Conservation (phyloP, 2,888 invertebrate genomes). For the Torymus tubicola region DNA sequence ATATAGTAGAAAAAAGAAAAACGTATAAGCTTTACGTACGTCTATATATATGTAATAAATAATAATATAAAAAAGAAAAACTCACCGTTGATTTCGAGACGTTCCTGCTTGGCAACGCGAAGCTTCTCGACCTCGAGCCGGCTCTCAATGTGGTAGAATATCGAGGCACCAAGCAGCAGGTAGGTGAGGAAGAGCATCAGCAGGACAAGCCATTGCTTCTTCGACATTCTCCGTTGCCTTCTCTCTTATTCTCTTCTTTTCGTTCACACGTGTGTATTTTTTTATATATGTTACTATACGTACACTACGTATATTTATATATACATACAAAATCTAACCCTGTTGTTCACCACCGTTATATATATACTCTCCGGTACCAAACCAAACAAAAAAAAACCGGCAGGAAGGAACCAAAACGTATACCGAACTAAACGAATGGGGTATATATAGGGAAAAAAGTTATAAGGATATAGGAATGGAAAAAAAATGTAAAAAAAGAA, state of each 20-base stretch:
- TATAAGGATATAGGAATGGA: not conserved
- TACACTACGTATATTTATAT: too few relatives aligned
- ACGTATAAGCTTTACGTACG: not conserved
- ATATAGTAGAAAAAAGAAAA: not conserved
- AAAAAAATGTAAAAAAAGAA: not conserved
- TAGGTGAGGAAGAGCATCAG: slow-evolving; percentile 86
- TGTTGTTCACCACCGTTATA: too few relatives aligned
- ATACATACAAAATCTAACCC: too few relatives aligned
- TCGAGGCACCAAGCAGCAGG: slow-evolving; percentile 88
- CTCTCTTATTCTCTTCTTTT: not conserved
- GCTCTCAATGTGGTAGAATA: slow-evolving; percentile 90
- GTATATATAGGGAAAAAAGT: not conserved
- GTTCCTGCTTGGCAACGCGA: slow-evolving; percentile 80
- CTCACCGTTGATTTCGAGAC: slow-evolving; percentile 85
- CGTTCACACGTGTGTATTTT: too few relatives aligned
- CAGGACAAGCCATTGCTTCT: slow-evolving; percentile 87
- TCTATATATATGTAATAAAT: not conserved
- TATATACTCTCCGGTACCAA: too few relatives aligned
- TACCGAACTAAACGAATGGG: too few relatives aligned
- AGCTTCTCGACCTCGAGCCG: slow-evolving; percentile 82
- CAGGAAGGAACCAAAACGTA: too few relatives aligned
- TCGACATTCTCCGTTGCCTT: slow-evolving; percentile 81
- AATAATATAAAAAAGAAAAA: slow-evolving; percentile 57
- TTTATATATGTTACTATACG: too few relatives aligned
- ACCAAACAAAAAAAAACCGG: too few relatives aligned